Base-by-base conservation (phyloP, 2,888 invertebrate genomes). In the Seladonia tumulorum region DNA sequence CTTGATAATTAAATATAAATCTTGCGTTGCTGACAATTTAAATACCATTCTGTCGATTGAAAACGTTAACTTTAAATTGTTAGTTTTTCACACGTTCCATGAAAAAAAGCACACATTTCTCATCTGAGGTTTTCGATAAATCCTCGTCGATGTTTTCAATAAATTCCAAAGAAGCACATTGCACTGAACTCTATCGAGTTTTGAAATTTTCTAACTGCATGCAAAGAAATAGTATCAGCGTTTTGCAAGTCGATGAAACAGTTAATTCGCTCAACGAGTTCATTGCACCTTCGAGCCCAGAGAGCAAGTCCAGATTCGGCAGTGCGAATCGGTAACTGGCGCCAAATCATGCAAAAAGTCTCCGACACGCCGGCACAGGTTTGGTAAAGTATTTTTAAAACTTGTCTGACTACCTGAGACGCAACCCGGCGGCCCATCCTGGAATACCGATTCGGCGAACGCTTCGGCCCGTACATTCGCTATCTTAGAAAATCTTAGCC, bases 311-410 rank as follows among this genome's bases (percentile, higher is more conserved):
- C 49, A 86, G 78, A 82, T 81, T 81, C 84, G 78, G 80, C 82
- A 80, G 74, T 68, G 84, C 76, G 81, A 85, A 88, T 88, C 83
- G 83, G 88, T 88, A 83, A 89, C 90, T 87, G 92, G 90, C 91
- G 92, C 91, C 90, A 91, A 91, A 89, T 89, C 88, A 87, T 76
- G 87, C 85, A 90, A 92, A 92, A 90, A 90, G 88, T 79, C 81
- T 53, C 82, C 81, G 83, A 87, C 85, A 81, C 77, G 82, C 79
- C 87, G 79, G 83, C 83, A 72, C 85, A 84, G 87, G 85, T 86
- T 86, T 84, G 90, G 85, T 81, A 88, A 88, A 87, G 92, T 91
- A 92, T 92, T 92, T 92, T 92, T 91, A 92, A 92, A 91, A 92
- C 92, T 91, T 90, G 91, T 89, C 90, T 88, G 90, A 87, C 91